Conservation (phyloP, 2,888 invertebrate genomes). For the Morpho deidamia region DNA sequence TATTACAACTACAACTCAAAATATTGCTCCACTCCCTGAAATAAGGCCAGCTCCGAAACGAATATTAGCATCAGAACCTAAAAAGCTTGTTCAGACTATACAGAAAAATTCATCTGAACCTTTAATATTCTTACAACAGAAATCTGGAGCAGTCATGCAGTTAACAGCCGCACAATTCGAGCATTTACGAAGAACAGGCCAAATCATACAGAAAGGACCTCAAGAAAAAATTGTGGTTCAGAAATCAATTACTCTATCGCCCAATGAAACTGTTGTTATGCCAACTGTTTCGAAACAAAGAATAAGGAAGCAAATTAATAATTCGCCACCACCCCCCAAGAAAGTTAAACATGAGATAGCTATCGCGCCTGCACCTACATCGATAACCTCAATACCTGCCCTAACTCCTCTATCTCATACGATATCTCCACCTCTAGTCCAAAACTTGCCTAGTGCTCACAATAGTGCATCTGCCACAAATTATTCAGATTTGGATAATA, state of each 20-base stretch:
- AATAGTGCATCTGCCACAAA: slow-evolving; percentile 37
- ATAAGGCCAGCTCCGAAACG: slow-evolving; percentile 55
- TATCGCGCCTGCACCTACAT: slow-evolving; percentile 42
- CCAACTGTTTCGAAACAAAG: slow-evolving; percentile 45
- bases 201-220: slow-evolving; percentile 57
- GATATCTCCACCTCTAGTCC: slow-evolving; percentile 31
- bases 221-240: slow-evolving; percentile 56
- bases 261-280: slow-evolving; percentile 39
- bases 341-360: slow-evolving; percentile 54
- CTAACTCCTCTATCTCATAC: slow-evolving; percentile 40
- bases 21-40: slow-evolving; percentile 69
- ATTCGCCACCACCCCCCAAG: slow-evolving; percentile 47
- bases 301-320: slow-evolving; percentile 42
- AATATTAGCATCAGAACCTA: slow-evolving; percentile 52
- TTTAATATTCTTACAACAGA: slow-evolving; percentile 65
- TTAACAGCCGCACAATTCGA: slow-evolving; percentile 72
- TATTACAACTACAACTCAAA: slow-evolving; percentile 60
- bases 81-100: slow-evolving; percentile 54
- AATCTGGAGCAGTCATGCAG: slow-evolving; percentile 70
- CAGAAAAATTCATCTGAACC: slow-evolving; percentile 60
- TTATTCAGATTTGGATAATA: slow-evolving; percentile 57
- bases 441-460: slow-evolving; percentile 38
- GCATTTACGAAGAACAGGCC: slow-evolving; percentile 67
- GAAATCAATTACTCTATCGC: slow-evolving; percentile 45
- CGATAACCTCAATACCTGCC: slow-evolving; percentile 34